A percentile compares a stretch with the other conserved stretches of the same genome.
Conservation (phyloP, 1,140 invertebrate genomes). For the Kradibia gibbosae region DNA sequence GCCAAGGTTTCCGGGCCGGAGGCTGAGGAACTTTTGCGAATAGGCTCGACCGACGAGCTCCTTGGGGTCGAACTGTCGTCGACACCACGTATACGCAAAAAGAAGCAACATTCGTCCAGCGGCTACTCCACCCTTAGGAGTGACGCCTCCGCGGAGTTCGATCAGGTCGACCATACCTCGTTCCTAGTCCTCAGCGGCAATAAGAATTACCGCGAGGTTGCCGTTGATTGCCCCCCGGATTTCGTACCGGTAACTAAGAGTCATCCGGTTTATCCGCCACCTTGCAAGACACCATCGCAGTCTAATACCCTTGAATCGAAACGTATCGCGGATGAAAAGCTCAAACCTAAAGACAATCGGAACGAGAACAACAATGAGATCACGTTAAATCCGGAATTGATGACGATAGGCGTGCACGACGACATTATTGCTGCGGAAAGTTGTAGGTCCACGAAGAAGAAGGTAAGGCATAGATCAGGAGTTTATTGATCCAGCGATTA, state of each 20-base stretch:
- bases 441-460: constrained; percentile 58
- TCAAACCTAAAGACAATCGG: constrained; percentile 29
- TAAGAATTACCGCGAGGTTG: constrained; percentile 77
- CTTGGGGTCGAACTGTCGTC: constrained; percentile 61
- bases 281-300: constrained; percentile 64
- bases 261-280: constrained; percentile 83
- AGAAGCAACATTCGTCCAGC: constrained; percentile 65
- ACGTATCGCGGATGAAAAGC: constrained; percentile 35
- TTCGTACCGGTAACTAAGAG: constrained; percentile 83
- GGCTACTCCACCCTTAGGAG: constrained; percentile 71
- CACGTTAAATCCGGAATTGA: background rate
- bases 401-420: constrained; percentile 27
- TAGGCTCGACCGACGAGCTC: constrained; percentile 73
- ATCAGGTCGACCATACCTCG: constrained; percentile 55
- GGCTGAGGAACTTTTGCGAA: constrained; percentile 63
- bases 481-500: constrained; percentile 63
- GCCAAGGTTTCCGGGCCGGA: constrained; percentile 52
- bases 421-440: constrained; percentile 52
- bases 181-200: constrained; percentile 68
- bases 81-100: constrained; percentile 56
- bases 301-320: constrained; percentile 57
- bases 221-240: constrained; percentile 83
- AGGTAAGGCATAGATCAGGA: constrained; percentile 70
- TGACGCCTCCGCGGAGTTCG: constrained; percentile 72
- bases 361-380: constrained; percentile 46